These are phyloP conservation scores for Diabrotica virgifera DNA, from an alignment of 1,140 invertebrate genomes.

Conservation along the genomic window DNA sequence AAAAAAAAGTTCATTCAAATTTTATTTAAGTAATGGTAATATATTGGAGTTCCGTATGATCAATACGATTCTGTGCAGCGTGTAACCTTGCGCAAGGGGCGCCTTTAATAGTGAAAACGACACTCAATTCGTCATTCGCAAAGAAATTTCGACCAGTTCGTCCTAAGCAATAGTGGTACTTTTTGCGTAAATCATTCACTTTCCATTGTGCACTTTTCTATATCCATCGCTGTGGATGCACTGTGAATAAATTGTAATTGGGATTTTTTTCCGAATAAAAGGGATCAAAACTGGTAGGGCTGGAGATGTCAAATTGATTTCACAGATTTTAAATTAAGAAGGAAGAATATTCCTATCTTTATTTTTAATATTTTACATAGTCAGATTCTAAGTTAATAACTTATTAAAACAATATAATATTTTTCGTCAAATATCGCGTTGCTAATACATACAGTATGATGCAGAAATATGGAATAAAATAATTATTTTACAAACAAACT, in stretches of 20 bases:
- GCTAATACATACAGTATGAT: too few relatives aligned
- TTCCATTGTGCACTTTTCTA: not conserved
- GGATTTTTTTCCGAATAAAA: not conserved
- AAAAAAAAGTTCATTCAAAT: not conserved
- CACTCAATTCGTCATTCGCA: not conserved
- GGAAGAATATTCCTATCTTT: too few relatives aligned
- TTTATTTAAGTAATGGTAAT: constrained; percentile 3
- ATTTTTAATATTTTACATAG: too few relatives aligned
- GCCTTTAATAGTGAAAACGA: not conserved
- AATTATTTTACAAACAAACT: too few relatives aligned
- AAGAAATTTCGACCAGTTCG: not conserved
- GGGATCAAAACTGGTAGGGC: not conserved
- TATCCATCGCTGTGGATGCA: not conserved
- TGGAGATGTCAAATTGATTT: not conserved
- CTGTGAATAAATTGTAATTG: constrained; percentile 1
- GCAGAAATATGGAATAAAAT: too few relatives aligned
- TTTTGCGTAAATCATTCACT: not conserved
- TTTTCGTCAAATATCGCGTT: too few relatives aligned
- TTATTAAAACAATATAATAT: too few relatives aligned
- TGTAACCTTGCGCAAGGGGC: not conserved
- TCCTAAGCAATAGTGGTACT: not conserved
- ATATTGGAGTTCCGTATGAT: not conserved
- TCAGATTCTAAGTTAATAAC: too few relatives aligned
- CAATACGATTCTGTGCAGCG: constrained; percentile 2
- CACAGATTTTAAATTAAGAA: not conserved